These are phyloP conservation scores for Loxodonta africana DNA, from an alignment of 2,113 vertebrate species.

Conservation along the genomic window DNA sequence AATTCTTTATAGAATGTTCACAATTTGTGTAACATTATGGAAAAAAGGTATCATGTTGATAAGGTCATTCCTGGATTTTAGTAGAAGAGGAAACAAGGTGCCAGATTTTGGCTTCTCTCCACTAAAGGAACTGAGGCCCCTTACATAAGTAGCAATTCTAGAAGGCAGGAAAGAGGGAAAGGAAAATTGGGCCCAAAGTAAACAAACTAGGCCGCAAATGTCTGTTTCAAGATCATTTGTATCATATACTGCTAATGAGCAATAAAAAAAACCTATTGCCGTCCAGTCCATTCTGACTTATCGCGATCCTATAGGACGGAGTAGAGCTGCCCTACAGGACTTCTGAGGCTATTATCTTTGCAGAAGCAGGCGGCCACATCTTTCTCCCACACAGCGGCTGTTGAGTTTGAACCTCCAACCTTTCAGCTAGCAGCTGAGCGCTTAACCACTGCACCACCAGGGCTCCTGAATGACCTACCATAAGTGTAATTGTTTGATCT, in stretches of 20 bases:
- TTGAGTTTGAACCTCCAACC: neutral
- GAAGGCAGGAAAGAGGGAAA: neutral
- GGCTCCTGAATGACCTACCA: neutral
- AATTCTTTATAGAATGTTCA: neutral
- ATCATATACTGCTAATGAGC: neutral
- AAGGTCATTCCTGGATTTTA: neutral
- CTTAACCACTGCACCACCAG: neutral
- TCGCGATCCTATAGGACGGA: neutral
- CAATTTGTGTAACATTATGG: neutral
- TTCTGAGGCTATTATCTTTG: neutral
- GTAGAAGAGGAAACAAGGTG: neutral
- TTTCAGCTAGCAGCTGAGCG: neutral
- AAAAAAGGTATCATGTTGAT: neutral
- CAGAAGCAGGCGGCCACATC: neutral
- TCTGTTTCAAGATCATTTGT: neutral
- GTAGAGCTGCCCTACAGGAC: neutral
- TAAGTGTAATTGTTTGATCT: constrained; percentile 22
- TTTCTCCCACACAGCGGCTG: neutral
- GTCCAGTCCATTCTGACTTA: neutral
- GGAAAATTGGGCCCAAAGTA: neutral
- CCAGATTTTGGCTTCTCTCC: neutral
- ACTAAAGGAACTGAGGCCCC: neutral
- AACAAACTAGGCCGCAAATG: neutral
- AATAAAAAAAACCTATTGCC: neutral
- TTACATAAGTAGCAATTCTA: neutral